Conservation (phyloP, 2,797 vertebrate genomes). For the Xyrichtys novacula region DNA sequence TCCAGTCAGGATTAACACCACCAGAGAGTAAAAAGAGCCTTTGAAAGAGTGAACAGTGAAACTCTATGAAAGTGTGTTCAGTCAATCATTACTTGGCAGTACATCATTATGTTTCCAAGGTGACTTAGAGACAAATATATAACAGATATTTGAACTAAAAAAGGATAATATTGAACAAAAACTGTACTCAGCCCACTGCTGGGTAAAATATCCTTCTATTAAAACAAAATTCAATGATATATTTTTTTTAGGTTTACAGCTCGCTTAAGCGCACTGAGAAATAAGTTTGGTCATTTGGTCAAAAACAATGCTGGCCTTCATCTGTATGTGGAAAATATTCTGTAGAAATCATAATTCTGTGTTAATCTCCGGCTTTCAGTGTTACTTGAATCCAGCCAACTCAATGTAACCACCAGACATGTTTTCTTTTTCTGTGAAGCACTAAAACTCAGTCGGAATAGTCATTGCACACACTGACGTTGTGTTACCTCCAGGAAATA, state of each 20-base stretch:
- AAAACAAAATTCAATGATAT: not conserved
- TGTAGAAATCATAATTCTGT: constrained; percentile 4
- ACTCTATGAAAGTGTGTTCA: constrained; percentile 7
- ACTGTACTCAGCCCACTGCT: too few relatives aligned
- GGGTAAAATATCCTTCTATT: not conserved
- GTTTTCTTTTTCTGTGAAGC: not conserved
- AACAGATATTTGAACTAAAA: not conserved
- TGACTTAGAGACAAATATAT: constrained; percentile 20
- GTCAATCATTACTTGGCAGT: not conserved
- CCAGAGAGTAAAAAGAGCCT: constrained; percentile 6
- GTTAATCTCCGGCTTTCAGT: constrained; percentile 3
- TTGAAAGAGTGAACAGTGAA: constrained; percentile 37
- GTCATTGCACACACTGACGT: not conserved
- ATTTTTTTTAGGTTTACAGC: not conserved
- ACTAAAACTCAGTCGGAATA: not conserved
- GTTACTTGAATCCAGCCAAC: not conserved
- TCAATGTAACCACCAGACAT: not conserved
- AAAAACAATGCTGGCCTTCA: not conserved
- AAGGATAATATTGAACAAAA: not conserved
- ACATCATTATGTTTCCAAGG: constrained; percentile 32
- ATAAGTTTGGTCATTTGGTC: not conserved
- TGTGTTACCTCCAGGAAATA: constrained; percentile 4
- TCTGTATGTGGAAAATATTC: not conserved
- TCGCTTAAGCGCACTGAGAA: not conserved
- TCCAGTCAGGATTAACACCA: constrained; percentile 5